Evolutionary conservation across 2,888 invertebrate species (phyloP).

Genomic region (Lycia hirtaria): DNA sequence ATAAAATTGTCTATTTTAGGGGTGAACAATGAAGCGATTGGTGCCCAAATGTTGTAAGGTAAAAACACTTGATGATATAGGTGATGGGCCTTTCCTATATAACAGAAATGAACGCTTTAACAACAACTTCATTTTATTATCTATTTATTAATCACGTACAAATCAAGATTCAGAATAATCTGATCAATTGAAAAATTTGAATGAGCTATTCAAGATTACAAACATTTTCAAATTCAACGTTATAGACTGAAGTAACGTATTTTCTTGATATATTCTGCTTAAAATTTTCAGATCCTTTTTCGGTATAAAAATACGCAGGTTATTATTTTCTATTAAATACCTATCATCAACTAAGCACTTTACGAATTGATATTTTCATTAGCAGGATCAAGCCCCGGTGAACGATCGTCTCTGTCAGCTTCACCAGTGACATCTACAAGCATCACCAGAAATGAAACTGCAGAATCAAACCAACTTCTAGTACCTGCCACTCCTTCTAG

Average conservation of each 20-base stretch:
- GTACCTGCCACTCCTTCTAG: constrained; percentile 69
- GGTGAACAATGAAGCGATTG: constrained; percentile 60
- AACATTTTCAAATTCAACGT: too few species aligned
- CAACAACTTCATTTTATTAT: not conserved
- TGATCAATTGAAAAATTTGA: not conserved
- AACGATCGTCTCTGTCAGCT: constrained; percentile 71
- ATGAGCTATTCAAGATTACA: too few species aligned
- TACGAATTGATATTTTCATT: constrained; percentile 54
- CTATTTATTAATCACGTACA: too few species aligned
- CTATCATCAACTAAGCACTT: too few species aligned
- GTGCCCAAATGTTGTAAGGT: constrained; percentile 64
- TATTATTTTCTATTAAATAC: too few species aligned
- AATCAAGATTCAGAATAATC: not conserved
- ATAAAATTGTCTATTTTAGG: constrained; percentile 65
- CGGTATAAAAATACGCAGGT: too few species aligned
- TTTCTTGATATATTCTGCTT: too few species aligned
- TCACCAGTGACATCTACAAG: constrained; percentile 71
- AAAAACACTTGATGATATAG: constrained; percentile 45
- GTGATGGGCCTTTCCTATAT: constrained; percentile 32
- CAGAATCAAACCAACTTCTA: constrained; percentile 69
- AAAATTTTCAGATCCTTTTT: too few species aligned
- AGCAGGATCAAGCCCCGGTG: constrained; percentile 79
- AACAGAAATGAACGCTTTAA: constrained; percentile 33
- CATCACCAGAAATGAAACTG: constrained; percentile 62
- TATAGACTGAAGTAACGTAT: too few species aligned